A percentile compares a stretch with the other conserved stretches of the same genome.
Conservation (phyloP, 1,140 invertebrate species). For the Bombus turneri region DNA sequence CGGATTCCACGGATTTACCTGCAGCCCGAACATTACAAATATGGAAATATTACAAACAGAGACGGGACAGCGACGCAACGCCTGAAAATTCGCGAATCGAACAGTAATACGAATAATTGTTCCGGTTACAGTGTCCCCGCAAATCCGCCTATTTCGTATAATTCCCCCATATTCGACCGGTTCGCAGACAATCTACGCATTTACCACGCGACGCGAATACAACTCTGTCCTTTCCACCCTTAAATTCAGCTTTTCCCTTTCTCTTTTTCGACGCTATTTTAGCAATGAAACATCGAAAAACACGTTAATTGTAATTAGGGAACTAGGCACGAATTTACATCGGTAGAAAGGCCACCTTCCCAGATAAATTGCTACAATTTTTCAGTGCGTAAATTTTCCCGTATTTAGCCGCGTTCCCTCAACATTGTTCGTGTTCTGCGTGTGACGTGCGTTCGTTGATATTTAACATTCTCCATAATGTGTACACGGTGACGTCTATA, state of each 20-base stretch:
- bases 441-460: neutral
- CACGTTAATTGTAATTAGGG: neutral
- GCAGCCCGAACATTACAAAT: constrained; percentile 38
- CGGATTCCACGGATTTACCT: constrained; percentile 31
- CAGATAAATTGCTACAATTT: neutral
- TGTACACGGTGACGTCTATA: neutral
- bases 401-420: neutral
- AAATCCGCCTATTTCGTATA: constrained; percentile 22
- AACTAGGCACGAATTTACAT: neutral
- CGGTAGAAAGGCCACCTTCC: neutral
- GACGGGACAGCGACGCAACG: neutral
- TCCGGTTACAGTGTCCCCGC: constrained; percentile 14
- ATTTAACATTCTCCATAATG: neutral
- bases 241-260: neutral
- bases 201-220: neutral
- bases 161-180: neutral
- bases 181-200: neutral
- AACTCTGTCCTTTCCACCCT: neutral
- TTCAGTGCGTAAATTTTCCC: neutral
- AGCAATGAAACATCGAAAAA: neutral
- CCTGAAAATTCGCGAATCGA: constrained; percentile 29
- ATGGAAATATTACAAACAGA: constrained; percentile 49
- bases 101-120: constrained; percentile 41
- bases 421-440: neutral
- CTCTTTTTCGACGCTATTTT: neutral